Base-by-base conservation (phyloP, 2,888 invertebrate species). In the Polyommatus iphigenia region DNA sequence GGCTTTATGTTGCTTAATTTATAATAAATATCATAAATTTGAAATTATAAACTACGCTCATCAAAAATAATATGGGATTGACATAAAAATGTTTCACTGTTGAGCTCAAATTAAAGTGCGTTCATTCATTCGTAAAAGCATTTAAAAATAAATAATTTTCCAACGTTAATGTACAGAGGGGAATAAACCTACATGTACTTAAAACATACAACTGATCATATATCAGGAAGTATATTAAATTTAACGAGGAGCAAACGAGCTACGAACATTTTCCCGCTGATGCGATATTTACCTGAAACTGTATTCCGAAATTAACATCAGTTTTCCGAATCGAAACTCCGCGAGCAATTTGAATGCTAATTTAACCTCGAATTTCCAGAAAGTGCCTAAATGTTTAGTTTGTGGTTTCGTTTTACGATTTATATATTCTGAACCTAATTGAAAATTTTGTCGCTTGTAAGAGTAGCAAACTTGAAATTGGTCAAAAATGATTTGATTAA, bases 251-350 rank as follows among this genome's bases (percentile, higher is more conserved):
- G 67, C 6, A 32, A 67, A 18, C 62, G 20, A 59, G 59, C 59
- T 59, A 7, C 13, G 29, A 32, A 32, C 13, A 32, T 67, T 36
- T 67, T 15, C 67, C 24, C 8, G 29, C 67, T 67, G 67, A 32
- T 2, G 10, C 67, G 67, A 67, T 67, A 67, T 67, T 67, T 67
- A 67, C 67, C 67, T 29, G 67, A 32, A 29, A 32, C 29, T 32
- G 29, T 67, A 29, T 67, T 32, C 1, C 29, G 67, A 67, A 67
- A 67, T 67, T 32, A 67, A 32, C 67, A 67, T 67, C 67, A 67
- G 67, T 67, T 67, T 67, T 32, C 29, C 67, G 32, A 67, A 67
- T 67, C 67, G 29, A 67, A 32, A 67, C 15, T 67, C 29, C 29
- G 32, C 32, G 29, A 67, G 29, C 29, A 67, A 67, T 67, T 67